phyloP scores from a whole-genome alignment of 2,797 vertebrate genomes.

The Tokudaia muenninki region DNA sequence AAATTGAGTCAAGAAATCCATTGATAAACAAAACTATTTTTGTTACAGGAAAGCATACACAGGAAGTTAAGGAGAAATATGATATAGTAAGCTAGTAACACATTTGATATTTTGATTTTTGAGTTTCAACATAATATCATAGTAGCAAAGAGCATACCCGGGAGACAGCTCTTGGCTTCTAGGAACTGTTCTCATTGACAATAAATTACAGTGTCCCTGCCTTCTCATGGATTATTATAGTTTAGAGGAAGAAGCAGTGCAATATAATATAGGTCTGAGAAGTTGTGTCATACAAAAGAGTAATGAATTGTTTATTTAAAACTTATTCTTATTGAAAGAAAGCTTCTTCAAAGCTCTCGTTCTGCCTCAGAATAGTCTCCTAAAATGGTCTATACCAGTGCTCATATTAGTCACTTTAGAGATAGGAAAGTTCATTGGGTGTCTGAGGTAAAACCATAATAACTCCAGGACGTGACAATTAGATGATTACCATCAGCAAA shows the following conservation, averaged over 20 bases:
- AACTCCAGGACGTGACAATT: neutral
- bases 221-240: neutral
- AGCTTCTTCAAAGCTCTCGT: neutral
- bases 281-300: neutral
- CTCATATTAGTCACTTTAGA: neutral
- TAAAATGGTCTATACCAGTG: neutral
- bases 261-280: neutral
- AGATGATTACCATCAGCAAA: neutral
- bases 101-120: conserved; percentile 11
- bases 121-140: neutral
- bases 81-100: neutral
- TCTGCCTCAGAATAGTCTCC: neutral
- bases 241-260: neutral
- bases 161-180: neutral
- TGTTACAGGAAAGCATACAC: neutral
- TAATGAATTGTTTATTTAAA: conserved; percentile 13
- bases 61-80: neutral
- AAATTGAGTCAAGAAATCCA: neutral
- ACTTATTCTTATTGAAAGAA: conserved; percentile 11
- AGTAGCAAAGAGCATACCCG: neutral
- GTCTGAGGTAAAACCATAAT: neutral
- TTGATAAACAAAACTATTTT: conserved; percentile 26
- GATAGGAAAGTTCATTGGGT: neutral
- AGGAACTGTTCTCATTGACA: neutral
- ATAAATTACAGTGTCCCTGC: neutral